Base-by-base conservation (phyloP, 2,797 vertebrate genomes). In the Bucorvus abyssinicus region DNA sequence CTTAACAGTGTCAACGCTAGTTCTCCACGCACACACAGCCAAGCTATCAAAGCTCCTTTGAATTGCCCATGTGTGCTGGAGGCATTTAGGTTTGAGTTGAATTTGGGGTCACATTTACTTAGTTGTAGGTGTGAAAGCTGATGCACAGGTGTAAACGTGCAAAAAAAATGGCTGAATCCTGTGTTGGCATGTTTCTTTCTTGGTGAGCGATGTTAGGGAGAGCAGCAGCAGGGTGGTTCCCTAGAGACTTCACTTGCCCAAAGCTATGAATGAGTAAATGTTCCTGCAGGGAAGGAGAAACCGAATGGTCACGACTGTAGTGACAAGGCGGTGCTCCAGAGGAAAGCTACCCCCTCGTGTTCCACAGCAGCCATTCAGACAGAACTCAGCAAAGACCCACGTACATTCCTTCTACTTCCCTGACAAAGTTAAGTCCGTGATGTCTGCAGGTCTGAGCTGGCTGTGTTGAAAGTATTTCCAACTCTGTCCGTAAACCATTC, bases 1-100 rank as follows among this genome's bases (percentile, higher is more conserved):
- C 26, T 0, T 19, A 6, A 15, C 4, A 9, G 34, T 4, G 1
- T 34, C 42, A 12, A 13, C 14, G 0, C 26, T 13, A 22, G 21
- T 30, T 49, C 65, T 36, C 36, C 69, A 11, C 6, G 1, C 14
- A 4, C 14, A 4, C 47, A 6, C 40, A 15, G 42, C 56, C 27
- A 10, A 15, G 55, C 53, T 38, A 29, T 44, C 60, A 9, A 5
- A 27, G 70, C 19, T 15, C 52, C 63, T 7, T 12, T 1, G 3
- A 18, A 44, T 27, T 74, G 44, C 40, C 44, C 29, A 0, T 3
- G 11, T 13, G 64, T 14, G 2, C 32, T 14, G 17, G 44, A n/a
- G 26, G 26, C 50, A 1, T 23, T 42, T 12, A 16, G 42, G 30
- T 27, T 20, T n/a, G 34, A 12, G 49, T 5, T 34, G 52, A 22